Evolutionary conservation across 1,140 invertebrate genomes (phyloP), one percentile per base, ranked within the genome.

Genomic region (Coenobita brevimanus): DNA sequence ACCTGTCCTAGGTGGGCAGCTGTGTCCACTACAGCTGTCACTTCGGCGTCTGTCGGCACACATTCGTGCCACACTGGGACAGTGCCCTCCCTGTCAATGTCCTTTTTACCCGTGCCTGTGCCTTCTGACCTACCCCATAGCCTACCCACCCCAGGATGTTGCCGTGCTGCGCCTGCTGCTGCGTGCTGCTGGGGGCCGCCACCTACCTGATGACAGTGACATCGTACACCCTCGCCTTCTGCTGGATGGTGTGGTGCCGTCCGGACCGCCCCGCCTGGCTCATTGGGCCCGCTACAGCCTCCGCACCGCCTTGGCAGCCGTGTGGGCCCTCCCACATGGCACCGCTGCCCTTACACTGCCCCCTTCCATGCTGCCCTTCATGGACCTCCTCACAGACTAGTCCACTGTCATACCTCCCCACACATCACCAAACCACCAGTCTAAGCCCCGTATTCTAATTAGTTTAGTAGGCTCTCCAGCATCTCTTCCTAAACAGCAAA

Each of bases 231-330:
- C 76, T 15, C 75, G 84, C n/a, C 21, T 87, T 6, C 15, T 87
- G 43, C 30, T n/a, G 3, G 84, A 80, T 27, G 64, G 78, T 3
- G 0, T 87, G 43, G 43, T 87, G 6, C 50, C 69, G 17, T 38
- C 27, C 24, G 75, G 75, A 2, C 76, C 84, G 24, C 84, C 84
- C 6, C 36, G 50, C 46, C 84, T 87, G 27, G 38, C 27, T 17
- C 84, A 87, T 76, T 87, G 84, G 84, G 84, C 84, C 1, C 50
- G 84, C 17, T 81, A 71, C 64, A 87, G 84, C 30, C 33, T 87
- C 10, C 41, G 84, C 15, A 41, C 13, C 4, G 33, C 46, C 33
- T 50, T 87, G 60, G n/a, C 27, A 21, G 54, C 8, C 17, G 24
- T 17, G 17, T 87, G 84, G 84, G 60, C 41, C 4, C 46, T 87